A percentile compares a stretch with the other conserved stretches of the same genome.
These are phyloP conservation scores for Pollenia angustigena DNA, from an alignment of 2,888 invertebrate species.

Conservation along the genomic window DNA sequence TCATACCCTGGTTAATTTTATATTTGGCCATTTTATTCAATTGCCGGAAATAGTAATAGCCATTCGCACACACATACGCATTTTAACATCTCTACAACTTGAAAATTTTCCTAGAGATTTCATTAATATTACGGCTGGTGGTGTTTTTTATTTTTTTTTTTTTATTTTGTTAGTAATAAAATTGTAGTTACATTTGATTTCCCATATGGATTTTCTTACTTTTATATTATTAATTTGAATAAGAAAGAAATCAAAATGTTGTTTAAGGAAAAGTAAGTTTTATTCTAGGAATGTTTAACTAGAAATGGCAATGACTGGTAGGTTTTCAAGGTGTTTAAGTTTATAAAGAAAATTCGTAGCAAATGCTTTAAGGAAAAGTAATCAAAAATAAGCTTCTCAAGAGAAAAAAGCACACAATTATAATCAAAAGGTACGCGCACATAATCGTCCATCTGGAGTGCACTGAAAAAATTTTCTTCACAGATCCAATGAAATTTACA, in stretches of 20 bases:
- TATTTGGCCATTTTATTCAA: constrained; percentile 48
- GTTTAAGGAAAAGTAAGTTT: background rate
- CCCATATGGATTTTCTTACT: constrained; percentile 55
- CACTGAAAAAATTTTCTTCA: too few relatives aligned
- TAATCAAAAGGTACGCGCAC: too few relatives aligned
- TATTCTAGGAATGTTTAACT: background rate
- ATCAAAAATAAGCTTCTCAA: too few relatives aligned
- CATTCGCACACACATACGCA: constrained; percentile 9
- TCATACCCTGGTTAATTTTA: constrained; percentile 29
- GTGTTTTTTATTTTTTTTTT: constrained; percentile 7
- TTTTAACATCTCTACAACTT: background rate
- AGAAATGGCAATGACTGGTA: too few relatives aligned
- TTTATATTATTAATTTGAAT: constrained; percentile 34
- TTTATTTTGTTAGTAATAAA: constrained; percentile 3
- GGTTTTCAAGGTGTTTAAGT: too few relatives aligned
- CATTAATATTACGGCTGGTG: constrained; percentile 21
- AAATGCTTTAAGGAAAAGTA: too few relatives aligned
- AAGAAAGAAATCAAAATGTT: background rate
- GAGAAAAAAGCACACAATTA: too few relatives aligned
- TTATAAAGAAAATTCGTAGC: too few relatives aligned
- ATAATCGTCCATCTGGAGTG: too few relatives aligned
- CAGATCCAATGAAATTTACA: too few relatives aligned
- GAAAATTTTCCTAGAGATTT: constrained; percentile 30
- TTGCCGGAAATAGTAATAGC: constrained; percentile 17
- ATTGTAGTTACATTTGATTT: constrained; percentile 53